phyloP scores from a whole-genome alignment of 2,113 vertebrate genomes.

The Macaca nemestrina region DNA sequence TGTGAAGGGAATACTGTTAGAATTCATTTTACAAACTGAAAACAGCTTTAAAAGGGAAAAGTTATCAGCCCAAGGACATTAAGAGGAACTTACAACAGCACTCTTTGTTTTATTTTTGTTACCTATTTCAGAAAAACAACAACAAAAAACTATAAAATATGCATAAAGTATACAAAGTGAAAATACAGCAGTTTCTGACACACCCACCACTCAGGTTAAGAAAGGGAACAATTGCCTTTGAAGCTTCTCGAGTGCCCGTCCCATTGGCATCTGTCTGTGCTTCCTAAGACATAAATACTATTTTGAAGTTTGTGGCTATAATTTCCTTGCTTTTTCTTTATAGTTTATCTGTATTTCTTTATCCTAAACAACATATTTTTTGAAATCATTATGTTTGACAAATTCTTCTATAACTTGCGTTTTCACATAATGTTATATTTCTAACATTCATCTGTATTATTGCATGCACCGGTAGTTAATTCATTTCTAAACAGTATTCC shows the following conservation, averaged over 20 bases:
- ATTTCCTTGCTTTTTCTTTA: neutral
- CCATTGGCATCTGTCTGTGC: neutral
- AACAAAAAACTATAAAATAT: neutral
- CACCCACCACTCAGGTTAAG: neutral
- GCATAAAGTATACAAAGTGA: neutral
- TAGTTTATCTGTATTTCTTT: neutral
- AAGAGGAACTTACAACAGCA: neutral
- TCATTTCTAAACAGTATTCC: neutral
- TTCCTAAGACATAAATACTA: neutral
- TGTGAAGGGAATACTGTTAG: neutral
- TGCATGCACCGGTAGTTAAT: neutral
- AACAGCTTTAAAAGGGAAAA: neutral
- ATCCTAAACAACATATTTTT: neutral
- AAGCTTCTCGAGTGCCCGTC: accelerated
- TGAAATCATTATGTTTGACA: neutral
- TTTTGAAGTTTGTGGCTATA: neutral
- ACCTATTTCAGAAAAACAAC: neutral
- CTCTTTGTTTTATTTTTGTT: neutral
- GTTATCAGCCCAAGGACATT: neutral
- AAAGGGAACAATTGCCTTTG: neutral
- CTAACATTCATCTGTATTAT: neutral
- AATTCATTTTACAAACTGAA: neutral
- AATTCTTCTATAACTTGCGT: neutral
- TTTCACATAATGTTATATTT: neutral
- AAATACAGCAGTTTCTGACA: neutral